Percentiles rank a stretch among this genome's conserved stretches.
Evolutionary conservation across 2,888 invertebrate species (phyloP).

Genomic region (Yponomeuta plumbellus): DNA sequence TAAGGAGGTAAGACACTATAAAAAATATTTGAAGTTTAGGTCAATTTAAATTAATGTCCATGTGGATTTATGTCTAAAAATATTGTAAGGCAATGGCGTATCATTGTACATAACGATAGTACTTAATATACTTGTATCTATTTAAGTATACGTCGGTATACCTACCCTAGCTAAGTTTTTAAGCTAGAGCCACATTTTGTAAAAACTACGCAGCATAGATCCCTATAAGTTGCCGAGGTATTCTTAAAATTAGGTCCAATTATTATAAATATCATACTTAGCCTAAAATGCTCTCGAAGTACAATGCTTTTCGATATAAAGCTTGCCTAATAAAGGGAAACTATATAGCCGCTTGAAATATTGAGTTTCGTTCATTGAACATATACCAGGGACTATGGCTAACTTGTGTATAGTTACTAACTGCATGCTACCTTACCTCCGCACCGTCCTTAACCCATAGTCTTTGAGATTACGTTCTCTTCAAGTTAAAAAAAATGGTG

Average conservation of each 20-base stretch:
- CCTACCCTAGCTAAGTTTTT: not conserved
- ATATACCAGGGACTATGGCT: slow-evolving; percentile 25
- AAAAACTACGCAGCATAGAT: no score
- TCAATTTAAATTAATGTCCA: slow-evolving; percentile 40
- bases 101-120: not conserved
- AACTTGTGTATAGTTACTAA: slow-evolving; percentile 40
- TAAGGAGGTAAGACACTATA: slow-evolving; percentile 48
- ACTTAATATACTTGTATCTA: slow-evolving; percentile 6
- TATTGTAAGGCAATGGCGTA: not conserved
- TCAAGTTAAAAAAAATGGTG: not conserved
- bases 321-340: not conserved
- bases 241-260: no score
- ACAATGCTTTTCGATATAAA: not conserved
- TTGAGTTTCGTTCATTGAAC: not conserved
- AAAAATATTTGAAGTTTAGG: slow-evolving; percentile 40
- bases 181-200: no score
- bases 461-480: not conserved
- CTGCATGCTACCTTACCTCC: slow-evolving; percentile 54
- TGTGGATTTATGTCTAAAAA: slow-evolving; percentile 57
- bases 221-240: no score
- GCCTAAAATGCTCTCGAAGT: not conserved
- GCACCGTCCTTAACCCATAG: slow-evolving; percentile 11
- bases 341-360: not conserved
- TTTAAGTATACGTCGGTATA: not conserved
- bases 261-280: slow-evolving; percentile 8